A percentile compares a stretch with the other conserved stretches of the same genome.
phyloP scores from a whole-genome alignment of 2,888 invertebrate genomes.

The Eristalis tenax region DNA sequence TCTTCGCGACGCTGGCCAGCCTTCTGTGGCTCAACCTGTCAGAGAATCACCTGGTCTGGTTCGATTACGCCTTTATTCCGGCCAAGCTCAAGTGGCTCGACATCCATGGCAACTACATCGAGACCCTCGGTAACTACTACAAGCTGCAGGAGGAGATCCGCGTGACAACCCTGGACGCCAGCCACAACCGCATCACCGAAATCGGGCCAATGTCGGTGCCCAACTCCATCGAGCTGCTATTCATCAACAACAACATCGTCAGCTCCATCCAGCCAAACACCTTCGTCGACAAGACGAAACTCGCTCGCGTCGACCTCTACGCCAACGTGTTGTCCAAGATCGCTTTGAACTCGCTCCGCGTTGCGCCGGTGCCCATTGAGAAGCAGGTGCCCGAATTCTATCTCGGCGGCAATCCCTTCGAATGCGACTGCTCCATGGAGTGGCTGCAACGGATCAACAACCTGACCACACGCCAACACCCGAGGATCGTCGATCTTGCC shows the following conservation, averaged over 20 bases:
- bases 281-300: slow-evolving; percentile 91
- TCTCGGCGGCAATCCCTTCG: slow-evolving; percentile 95
- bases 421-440: slow-evolving; percentile 97
- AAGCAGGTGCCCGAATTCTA: slow-evolving; percentile 93
- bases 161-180: slow-evolving; percentile 93
- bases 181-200: slow-evolving; percentile 93
- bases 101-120: slow-evolving; percentile 94
- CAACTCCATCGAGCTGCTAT: slow-evolving; percentile 92
- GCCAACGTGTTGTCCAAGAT: slow-evolving; percentile 92
- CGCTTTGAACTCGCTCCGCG: slow-evolving; percentile 90
- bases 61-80: slow-evolving; percentile 95
- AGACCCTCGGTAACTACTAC: slow-evolving; percentile 93
- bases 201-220: slow-evolving; percentile 92
- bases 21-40: slow-evolving; percentile 93
- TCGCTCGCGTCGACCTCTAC: slow-evolving; percentile 94
- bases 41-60: slow-evolving; percentile 95
- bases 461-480: slow-evolving; percentile 92
- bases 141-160: slow-evolving; percentile 90
- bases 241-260: slow-evolving; percentile 94
- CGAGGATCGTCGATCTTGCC: slow-evolving; percentile 93
- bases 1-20: slow-evolving; percentile 92
- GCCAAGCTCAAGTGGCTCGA: slow-evolving; percentile 94
- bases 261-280: slow-evolving; percentile 91
- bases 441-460: slow-evolving; percentile 96
- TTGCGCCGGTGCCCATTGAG: slow-evolving; percentile 86